Evolutionary conservation across 2,113 vertebrate genomes (phyloP), one percentile per base, ranked within the genome.

Genomic region (Neotragus moschatus): DNA sequence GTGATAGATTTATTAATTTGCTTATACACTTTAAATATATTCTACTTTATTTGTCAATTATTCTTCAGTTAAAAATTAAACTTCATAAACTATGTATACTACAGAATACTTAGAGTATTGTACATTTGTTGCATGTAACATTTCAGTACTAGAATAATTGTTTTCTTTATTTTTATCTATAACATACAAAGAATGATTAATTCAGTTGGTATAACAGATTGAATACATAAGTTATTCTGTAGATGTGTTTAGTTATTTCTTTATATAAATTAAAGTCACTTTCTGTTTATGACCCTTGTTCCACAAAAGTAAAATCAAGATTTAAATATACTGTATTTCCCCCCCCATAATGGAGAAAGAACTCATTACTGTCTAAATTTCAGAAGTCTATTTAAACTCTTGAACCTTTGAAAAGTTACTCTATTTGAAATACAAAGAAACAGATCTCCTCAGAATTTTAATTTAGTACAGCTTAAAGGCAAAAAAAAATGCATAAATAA

Each of bases 401-500:
- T 61, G 39, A 86, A 86, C 2, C 39, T 61, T 55, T 53, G 10
- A 86, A 55, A 97, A 70, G 6, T 8, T 16, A 47, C 26, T 58
- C 49, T 90, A 58, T 94, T 95, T 93, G 28, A 86, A 93, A 79
- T 79, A 66, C 43, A 95, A 97, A 93, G n/a, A 70, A 70, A 89
- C 0, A 75, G 14, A 13, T 73, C 45, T 93, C 88, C 63, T 49
- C 13, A 81, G 19, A 84, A 19, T 91, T 96, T 91, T 94, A 61
- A 61, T 36, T 96, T 70, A 91, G 49, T 63, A 87, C 15, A 89
- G 51, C 15, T 56, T 93, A 86, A 82, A 93, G 26, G 33, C 55
- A 91, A 96, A 97, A 97, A 97, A 94, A 63, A 84, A 86, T 84
- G 25, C 28, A 90, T 93, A 93, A 58, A 58, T 73, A 90, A 70